Base-by-base conservation (phyloP, 1,140 invertebrate genomes). In the Pseudobourletiella spinata region DNA sequence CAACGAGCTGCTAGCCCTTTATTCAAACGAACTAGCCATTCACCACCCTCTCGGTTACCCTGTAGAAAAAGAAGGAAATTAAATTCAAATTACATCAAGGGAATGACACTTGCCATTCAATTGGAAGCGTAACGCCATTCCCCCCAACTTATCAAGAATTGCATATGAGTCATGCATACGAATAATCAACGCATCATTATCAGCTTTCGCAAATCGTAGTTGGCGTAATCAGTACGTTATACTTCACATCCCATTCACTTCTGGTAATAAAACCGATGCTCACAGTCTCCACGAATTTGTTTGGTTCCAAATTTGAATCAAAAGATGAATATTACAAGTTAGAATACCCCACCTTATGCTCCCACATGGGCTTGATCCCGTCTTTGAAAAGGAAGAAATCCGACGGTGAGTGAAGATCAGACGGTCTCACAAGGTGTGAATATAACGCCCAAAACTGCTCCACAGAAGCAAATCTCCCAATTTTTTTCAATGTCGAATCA, bases 331-430 rank as follows among this genome's bases (percentile, higher is more conserved):
- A n/a, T n/a, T n/a, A n/a, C n/a, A n/a, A n/a, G n/a, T n/a, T n/a
- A n/a, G n/a, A n/a, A n/a, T n/a, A n/a, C n/a, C n/a, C n/a, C 70
- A 86, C 86, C 78, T 98, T 70, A 50, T 70, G 68, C 44, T 70
- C 95, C 94, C 94, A 98, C 89, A 98, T 95, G 28, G 95, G 95
- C 78, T 94, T 91, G 65, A 99, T 96, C 64, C 95, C 95, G 72
- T 95, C 86, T 82, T 98, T 98, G 75, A 99, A 99, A 26, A 99
- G 81, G 79, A 97, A 95, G 75, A 97, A 88, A 78, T 98, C 95
- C 72, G 89, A 88, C 72, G 94, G 88, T 26, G 88, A 86, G 50
- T 86, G 84, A 62, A 98, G 80, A 70, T 98, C 88, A 4, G 57
- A 86, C 30, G 93, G 88, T 69, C 93, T 82, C 61, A 88, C 82